A percentile compares a stretch with the other conserved stretches of the same genome.
These are phyloP conservation scores for Oriolus oriolus DNA, from an alignment of 2,113 vertebrate genomes.

Conservation along the genomic window DNA sequence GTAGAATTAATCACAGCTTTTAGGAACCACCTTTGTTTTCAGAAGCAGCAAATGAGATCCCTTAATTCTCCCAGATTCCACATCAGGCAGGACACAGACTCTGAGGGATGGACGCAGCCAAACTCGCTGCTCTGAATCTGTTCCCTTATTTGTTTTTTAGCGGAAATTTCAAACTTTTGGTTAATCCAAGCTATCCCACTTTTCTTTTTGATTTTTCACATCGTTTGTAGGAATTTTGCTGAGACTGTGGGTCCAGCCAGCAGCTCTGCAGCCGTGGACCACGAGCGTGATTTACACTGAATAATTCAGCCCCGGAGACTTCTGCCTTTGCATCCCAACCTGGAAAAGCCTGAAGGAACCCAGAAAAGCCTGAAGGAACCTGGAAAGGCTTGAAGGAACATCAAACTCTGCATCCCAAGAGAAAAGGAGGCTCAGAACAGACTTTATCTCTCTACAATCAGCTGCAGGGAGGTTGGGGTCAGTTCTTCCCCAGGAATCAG, in stretches of 20 bases:
- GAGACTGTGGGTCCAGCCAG: neutral
- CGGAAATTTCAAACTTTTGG: neutral
- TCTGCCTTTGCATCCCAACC: neutral
- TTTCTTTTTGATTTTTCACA: neutral
- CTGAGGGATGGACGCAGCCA: neutral
- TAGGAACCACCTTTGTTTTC: neutral
- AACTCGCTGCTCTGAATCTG: neutral
- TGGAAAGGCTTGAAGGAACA: too few species aligned
- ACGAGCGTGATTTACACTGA: neutral
- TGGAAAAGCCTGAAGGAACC: neutral
- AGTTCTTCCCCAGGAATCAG: neutral
- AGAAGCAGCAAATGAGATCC: neutral
- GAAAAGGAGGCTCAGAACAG: neutral
- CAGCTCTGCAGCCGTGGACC: rapidly evolving
- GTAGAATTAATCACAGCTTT: neutral
- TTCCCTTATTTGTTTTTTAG: neutral
- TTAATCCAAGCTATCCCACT: neutral
- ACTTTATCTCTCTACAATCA: neutral
- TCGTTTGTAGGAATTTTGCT: neutral
- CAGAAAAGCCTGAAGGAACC: neutral
- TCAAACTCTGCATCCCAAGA: neutral
- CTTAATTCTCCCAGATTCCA: neutral
- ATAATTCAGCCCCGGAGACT: neutral
- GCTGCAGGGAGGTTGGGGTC: neutral
- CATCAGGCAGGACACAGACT: neutral